Conservation (phyloP, 2,888 invertebrate species). For the Cheiracanthium punctorium region DNA sequence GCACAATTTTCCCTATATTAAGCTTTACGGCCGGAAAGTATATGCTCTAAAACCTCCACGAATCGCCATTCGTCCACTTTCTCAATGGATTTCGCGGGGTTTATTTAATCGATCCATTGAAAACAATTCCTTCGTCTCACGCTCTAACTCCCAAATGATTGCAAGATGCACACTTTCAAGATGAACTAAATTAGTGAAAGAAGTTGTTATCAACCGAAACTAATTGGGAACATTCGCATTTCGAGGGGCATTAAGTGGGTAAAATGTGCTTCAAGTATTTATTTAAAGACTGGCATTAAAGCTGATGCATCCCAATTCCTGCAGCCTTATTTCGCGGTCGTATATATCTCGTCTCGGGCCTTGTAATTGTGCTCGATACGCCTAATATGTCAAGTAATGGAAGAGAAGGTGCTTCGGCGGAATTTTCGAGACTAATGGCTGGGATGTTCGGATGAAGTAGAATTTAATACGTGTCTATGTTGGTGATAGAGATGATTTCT, state of each 20-base stretch:
- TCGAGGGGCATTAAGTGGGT: not conserved
- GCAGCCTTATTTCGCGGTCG: not conserved
- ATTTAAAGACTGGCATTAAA: not conserved
- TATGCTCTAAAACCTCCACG: too few relatives aligned
- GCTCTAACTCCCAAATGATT: not conserved
- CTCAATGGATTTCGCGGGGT: too few relatives aligned
- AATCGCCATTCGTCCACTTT: too few relatives aligned
- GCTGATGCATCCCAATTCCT: not conserved
- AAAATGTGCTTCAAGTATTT: not conserved
- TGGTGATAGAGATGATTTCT: too few relatives aligned
- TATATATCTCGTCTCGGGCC: not conserved
- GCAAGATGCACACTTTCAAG: not conserved
- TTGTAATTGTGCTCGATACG: not conserved
- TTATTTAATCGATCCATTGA: not conserved
- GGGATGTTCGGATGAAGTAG: too few relatives aligned
- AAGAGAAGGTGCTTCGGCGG: not conserved
- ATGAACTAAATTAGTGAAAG: constrained; percentile 1
- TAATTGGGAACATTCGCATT: not conserved
- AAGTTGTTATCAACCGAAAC: constrained; percentile 13
- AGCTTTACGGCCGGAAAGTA: too few relatives aligned
- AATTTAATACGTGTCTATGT: too few relatives aligned
- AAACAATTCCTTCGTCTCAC: not conserved
- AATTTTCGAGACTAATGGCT: too few relatives aligned
- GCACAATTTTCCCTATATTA: too few relatives aligned
- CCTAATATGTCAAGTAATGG: not conserved